Percentiles rank a stretch among this genome's conserved stretches.
Conservation (phyloP, 2,113 vertebrate genomes). For the Diadophis punctatus region DNA sequence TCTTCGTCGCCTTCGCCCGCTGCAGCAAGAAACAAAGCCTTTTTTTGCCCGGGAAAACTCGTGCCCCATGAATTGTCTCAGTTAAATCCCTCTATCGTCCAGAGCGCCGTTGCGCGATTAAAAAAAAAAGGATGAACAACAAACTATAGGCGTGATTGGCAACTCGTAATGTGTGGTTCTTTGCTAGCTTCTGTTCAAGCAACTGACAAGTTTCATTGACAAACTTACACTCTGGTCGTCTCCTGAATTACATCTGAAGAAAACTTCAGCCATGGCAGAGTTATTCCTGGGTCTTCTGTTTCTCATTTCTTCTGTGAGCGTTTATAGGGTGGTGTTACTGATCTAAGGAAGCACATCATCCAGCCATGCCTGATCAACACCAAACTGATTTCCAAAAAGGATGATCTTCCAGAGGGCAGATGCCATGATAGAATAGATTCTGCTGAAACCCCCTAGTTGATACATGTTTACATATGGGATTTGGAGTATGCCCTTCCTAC, state of each 20-base stretch:
- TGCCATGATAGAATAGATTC: not conserved
- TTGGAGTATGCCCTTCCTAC: not conserved
- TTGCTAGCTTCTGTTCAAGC: not conserved
- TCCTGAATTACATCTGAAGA: not conserved
- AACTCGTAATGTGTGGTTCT: not conserved
- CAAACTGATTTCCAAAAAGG: not conserved
- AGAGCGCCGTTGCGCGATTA: not conserved
- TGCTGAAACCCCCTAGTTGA: not conserved
- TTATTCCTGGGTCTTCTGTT: not conserved
- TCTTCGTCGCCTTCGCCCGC: not conserved
- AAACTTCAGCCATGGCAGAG: not conserved
- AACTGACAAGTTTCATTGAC: not conserved
- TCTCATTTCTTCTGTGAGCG: not conserved
- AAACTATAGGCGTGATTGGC: not conserved
- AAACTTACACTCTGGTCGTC: not conserved
- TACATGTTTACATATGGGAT: not conserved
- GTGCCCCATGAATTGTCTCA: not conserved
- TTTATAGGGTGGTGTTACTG: not conserved
- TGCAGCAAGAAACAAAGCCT: not conserved
- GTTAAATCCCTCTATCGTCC: not conserved
- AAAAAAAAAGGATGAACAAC: not conserved
- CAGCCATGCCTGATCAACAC: not conserved
- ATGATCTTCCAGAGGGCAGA: not conserved
- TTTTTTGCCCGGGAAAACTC: not conserved
- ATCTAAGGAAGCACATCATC: not conserved